Conservation (phyloP, 2,888 invertebrate species). For the Danaus chrysippus region DNA sequence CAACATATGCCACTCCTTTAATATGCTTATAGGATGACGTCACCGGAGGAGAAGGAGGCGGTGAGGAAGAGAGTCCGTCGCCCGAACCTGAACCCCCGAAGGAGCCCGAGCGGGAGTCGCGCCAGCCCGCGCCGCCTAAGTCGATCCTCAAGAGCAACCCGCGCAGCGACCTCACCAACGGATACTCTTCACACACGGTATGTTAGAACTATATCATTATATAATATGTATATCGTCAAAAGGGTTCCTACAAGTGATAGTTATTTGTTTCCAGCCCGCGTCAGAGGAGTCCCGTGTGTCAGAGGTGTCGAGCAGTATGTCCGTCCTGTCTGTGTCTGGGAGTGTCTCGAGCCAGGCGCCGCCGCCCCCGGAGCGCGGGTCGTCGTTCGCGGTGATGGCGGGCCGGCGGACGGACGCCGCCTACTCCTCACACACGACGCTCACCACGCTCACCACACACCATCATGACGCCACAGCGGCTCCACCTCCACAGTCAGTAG, state of each 20-base stretch:
- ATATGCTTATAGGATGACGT: slow-evolving; percentile 78
- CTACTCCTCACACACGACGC: slow-evolving; percentile 32
- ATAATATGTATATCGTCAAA: background rate
- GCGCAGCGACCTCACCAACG: slow-evolving; percentile 57
- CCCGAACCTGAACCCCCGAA: slow-evolving; percentile 29
- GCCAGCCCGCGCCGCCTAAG: slow-evolving; percentile 58
- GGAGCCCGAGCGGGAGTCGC: slow-evolving; percentile 39
- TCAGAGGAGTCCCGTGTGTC: slow-evolving; percentile 44
- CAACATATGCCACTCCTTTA: background rate
- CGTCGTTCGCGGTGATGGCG: slow-evolving; percentile 92
- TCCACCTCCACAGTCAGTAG: slow-evolving; percentile 48
- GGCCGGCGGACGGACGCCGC: slow-evolving; percentile 51
- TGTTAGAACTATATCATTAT: slow-evolving; percentile 7
- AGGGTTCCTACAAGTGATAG: background rate
- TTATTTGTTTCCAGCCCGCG: slow-evolving; percentile 27
- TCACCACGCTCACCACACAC: slow-evolving; percentile 31
- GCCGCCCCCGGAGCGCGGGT: slow-evolving; percentile 92
- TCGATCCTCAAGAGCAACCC: slow-evolving; percentile 72
- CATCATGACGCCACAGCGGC: slow-evolving; percentile 57
- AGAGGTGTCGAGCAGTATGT: slow-evolving; percentile 40
- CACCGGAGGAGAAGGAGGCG: slow-evolving; percentile 59
- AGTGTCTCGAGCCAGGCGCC: slow-evolving; percentile 62
- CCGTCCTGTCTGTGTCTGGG: slow-evolving; percentile 27
- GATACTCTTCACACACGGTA: slow-evolving; percentile 50
- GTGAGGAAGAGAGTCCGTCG: slow-evolving; percentile 29